Evolutionary conservation across 2,888 invertebrate species (phyloP), one percentile per base, ranked within the genome.

Genomic region (Cheilosia pagana): DNA sequence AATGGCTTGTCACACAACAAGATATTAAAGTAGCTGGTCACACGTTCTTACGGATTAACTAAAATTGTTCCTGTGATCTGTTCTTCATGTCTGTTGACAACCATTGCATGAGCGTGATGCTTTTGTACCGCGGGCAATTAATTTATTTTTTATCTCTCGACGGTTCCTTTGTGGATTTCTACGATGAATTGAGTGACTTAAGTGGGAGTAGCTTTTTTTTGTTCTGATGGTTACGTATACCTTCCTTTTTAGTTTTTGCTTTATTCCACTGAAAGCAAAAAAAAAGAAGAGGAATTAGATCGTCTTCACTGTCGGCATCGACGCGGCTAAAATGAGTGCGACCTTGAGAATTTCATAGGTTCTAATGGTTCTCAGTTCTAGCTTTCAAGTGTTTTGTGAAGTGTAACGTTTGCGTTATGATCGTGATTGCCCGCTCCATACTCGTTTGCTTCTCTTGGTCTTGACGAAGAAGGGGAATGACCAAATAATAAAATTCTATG

Each of bases 161-260:
- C 52, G 52, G 52, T 43, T 41, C 65, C 28, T 65, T 65, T 65
- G 52, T 65, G 25, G 2, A 41, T 52, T 52, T 39, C 25, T 21
- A 12, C 14, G 7, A 35, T 8, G n/a, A 63, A 63, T 50, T 50
- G 10, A 31, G 16, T 35, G 19, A 3, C 7, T 62, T 50, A 63
- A 63, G 48, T 63, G 62, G 48, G 48, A 48, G 21, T 10, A 48
- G 21, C 4, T 48, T 31, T 14, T 62, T 62, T 16, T 28, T 45
- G 7, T 12, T 35, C 3, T 35, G 35, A 35, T 35, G n/a, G 8
- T 45, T 8, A 8, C 43, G 8, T 45, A 16, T 43, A 7, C 7
- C 7, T 43, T 7, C 19, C n/a, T 39, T 23, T 59, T 35, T 31
- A n/a, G 3, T 25, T 10, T 59, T 7, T 16, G 10, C 21, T 12